Evolutionary conservation across 2,888 invertebrate genomes (phyloP), one percentile per base, ranked within the genome.

Genomic region (Rotaria sp.): DNA sequence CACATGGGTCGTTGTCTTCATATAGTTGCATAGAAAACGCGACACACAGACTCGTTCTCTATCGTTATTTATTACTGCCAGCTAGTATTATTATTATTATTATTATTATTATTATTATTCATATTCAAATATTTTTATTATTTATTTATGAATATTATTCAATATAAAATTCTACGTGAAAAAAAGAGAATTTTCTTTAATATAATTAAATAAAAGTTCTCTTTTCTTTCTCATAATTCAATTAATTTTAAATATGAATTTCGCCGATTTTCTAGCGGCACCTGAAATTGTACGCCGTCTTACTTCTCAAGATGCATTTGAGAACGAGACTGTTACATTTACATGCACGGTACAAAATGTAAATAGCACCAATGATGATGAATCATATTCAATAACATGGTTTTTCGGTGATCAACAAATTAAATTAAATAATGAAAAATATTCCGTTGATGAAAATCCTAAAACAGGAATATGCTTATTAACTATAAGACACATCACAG

Each of bases 401-500:
- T 80, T 26, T 45, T 80, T 45, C 38, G n/a, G n/a, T 80, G 75
- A 80, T 80, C 45, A 80, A 80, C 41, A 80, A 45, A 38, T 80
- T 45, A 24, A 38, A 38, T 80, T 45, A 13, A 45, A 45, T 11
- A 45, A 21, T 26, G 45, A 80, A 24, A 80, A 45, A 80, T 80
- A 80, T 45, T 41, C 41, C 1, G 21, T 80, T 3, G 75, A 80
- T 80, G 41, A 80, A 45, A 45, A 45, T 45, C 26, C 18, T 3
- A 80, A 80, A 45, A 80, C 75, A 11, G 75, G 75, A 21, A 80
- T 80, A 13, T 80, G 75, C 26, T 80, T 80, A 80, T 74, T 86
- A n/a, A 85, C 38, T 41, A 86, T 86, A 13, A 85, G 74, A 57
- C 88, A 90, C 84, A 89, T 90, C 38, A 88, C 88, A 21, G 88